phyloP scores from a whole-genome alignment of 2,113 vertebrate genomes.

The Bubo scandiacus region DNA sequence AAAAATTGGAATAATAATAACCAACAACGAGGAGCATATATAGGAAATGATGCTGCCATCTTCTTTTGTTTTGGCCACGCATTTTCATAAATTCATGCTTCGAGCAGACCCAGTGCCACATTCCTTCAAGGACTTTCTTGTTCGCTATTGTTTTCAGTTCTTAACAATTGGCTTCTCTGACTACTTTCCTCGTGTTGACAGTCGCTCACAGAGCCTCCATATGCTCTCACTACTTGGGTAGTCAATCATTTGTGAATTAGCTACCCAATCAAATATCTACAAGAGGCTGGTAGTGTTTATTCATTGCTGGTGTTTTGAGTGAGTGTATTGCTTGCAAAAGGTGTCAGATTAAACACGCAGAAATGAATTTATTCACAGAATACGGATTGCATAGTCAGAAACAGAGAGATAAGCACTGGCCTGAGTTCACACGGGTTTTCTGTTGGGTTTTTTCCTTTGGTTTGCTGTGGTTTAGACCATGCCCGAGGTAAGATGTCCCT shows the following conservation, averaged over 20 bases:
- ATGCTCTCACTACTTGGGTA: constrained; percentile 54
- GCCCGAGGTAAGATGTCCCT: background rate
- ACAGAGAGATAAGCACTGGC: background rate
- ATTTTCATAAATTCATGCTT: constrained; percentile 67
- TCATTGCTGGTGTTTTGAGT: constrained; percentile 48
- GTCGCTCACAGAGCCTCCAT: constrained; percentile 62
- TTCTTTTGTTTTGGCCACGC: constrained; percentile 64
- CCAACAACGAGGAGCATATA: constrained; percentile 35
- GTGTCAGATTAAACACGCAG: constrained; percentile 41
- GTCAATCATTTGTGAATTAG: constrained; percentile 71
- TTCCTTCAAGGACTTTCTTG: constrained; percentile 69
- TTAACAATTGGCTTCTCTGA: constrained; percentile 30
- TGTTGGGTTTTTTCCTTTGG: background rate
- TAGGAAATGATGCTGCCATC: constrained; percentile 52
- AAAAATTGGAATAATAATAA: constrained; percentile 73
- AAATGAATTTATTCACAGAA: constrained; percentile 13
- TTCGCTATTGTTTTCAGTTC: constrained; percentile 44
- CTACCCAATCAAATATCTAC: constrained; percentile 49
- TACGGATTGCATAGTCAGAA: background rate
- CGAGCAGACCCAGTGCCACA: constrained; percentile 48
- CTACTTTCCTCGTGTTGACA: constrained; percentile 63
- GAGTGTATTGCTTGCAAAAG: constrained; percentile 43
- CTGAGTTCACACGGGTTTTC: background rate
- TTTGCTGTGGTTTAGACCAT: background rate
- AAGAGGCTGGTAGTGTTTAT: constrained; percentile 32